Evolutionary conservation across 2,113 vertebrate species (phyloP), one percentile per base, ranked within the genome.

Genomic region (Erythrolamprus reginae): DNA sequence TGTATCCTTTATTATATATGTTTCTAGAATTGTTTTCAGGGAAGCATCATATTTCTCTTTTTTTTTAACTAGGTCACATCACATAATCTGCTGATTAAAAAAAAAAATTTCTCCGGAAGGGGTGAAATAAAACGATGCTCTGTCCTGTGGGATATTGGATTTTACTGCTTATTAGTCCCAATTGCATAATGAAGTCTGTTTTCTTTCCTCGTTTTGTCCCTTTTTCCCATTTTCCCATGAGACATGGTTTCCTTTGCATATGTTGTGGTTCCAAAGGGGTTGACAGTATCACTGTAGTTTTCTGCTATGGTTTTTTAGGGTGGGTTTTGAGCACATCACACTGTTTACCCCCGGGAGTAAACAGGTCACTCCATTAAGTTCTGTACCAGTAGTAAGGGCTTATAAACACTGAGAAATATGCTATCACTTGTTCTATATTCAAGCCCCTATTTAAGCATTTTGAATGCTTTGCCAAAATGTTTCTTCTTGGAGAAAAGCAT

Each of bases 1-100:
- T 92, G 99, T 99, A 99, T 99, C 99, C 98, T 99, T 93, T 86
- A 56, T 33, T n/a, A 33, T 1, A 2, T 53, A 33, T 17, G 21
- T 45, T 52, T 85, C 51, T 47, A 33, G 61, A 51, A 52, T 3
- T 48, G 23, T 56, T 86, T 86, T 86, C 33, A 28, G 47, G 28
- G 24, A 52, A 0, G 55, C 7, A 19, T 26, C 82, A 21, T 51
- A 6, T 5, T 26, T 83, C 24, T 84, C 26, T 26, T 5, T 83
- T 5, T 83, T 15, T 50, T 89, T 56, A 55, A 47, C 19, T 38
- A 86, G 48, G n/a, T 21, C 42, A 24, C 12, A 12, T 21, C 70
- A 77, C 33, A 42, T 42, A 33, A 42, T 77, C 65, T 38, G n/a
- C 38, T 19, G 5, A 38, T 38, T 33, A 2, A 2, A 6, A n/a